Conservation (phyloP, 2,113 vertebrate species). For the Microcebus griseorufus region DNA sequence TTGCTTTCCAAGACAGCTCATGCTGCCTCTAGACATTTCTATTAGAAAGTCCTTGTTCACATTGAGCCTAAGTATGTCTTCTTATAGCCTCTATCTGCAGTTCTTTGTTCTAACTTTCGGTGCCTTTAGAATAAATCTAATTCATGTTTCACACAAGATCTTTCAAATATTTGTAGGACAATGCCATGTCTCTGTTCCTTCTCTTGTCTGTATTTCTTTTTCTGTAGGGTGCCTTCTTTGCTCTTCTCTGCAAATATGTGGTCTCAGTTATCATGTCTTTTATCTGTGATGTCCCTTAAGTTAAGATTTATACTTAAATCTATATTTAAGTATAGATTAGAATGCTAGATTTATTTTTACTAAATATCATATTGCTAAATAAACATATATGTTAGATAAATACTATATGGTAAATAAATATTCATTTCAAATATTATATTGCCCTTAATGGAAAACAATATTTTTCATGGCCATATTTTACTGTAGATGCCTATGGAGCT, state of each 20-base stretch:
- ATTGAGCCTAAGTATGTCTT: neutral
- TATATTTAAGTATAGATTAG: neutral
- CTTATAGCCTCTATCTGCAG: neutral
- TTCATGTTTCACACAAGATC: neutral
- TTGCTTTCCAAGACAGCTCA: neutral
- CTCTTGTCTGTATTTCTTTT: neutral
- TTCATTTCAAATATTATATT: neutral
- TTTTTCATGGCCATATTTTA: neutral
- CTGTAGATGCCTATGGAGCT: neutral
- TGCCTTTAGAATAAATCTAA: neutral
- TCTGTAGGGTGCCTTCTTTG: neutral
- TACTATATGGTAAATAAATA: neutral
- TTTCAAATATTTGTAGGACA: neutral
- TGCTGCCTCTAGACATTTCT: neutral
- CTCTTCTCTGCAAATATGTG: neutral
- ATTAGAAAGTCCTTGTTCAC: neutral
- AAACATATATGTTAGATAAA: neutral
- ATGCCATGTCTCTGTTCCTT: neutral
- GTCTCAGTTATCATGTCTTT: neutral
- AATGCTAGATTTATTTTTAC: neutral
- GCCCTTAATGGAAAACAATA: neutral
- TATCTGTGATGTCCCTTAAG: neutral
- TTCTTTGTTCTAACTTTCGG: neutral
- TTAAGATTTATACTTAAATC: too few species aligned
- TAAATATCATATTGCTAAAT: neutral